Evolutionary conservation across 2,113 vertebrate genomes (phyloP).

Genomic region (Hemiscyllium ocellatum): DNA sequence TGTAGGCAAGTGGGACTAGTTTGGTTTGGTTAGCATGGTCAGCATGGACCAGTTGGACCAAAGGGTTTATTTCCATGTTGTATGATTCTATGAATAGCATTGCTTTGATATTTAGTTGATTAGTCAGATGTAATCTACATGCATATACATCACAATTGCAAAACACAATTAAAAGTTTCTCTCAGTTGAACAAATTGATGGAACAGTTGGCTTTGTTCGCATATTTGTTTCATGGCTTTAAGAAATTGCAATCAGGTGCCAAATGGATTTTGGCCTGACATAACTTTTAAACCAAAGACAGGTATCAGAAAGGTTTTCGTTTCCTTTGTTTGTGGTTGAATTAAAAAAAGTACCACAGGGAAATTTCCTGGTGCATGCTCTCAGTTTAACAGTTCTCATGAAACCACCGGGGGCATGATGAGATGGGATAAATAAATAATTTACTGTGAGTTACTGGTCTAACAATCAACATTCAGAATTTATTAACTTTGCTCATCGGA

Average conservation of each 20-base stretch:
- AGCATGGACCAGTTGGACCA: too few species aligned
- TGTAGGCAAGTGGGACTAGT: too few species aligned
- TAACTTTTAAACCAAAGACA: too few species aligned
- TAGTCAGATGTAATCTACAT: neutral
- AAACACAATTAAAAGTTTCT: neutral
- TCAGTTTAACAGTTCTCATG: neutral
- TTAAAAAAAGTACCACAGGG: neutral
- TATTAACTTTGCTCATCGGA: neutral
- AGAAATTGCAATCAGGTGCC: neutral
- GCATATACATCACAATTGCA: neutral
- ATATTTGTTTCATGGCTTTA: neutral
- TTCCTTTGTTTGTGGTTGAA: neutral
- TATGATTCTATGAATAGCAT: neutral
- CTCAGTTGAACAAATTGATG: neutral
- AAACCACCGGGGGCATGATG: neutral
- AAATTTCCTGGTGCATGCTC: neutral
- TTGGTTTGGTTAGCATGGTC: too few species aligned
- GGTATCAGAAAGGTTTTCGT: neutral
- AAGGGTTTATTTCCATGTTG: too few species aligned
- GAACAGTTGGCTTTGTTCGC: neutral
- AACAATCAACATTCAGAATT: neutral
- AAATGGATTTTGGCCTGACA: neutral
- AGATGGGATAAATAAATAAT: neutral
- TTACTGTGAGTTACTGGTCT: neutral
- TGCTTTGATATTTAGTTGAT: neutral